These are phyloP conservation scores for Ectropis grisescens DNA, from an alignment of 1,140 invertebrate species.

Conservation along the genomic window DNA sequence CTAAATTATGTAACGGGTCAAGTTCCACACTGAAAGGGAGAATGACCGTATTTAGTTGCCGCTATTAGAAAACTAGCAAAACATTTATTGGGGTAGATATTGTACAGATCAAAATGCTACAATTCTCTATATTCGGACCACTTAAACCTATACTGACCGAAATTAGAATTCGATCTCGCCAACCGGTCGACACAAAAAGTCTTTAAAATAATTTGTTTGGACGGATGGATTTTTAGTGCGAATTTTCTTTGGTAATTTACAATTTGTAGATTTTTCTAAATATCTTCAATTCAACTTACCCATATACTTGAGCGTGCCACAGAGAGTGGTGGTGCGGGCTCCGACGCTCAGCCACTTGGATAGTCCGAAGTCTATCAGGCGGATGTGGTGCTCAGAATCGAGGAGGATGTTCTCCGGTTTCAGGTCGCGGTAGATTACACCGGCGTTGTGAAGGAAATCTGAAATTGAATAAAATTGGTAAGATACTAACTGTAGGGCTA, in stretches of 20 bases:
- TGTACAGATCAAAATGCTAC: no score
- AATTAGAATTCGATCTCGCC: no score
- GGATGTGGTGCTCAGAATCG: constrained; percentile 82
- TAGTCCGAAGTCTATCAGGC: constrained; percentile 93
- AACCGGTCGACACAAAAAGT: no score
- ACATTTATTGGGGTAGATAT: no score
- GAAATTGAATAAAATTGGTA: no score
- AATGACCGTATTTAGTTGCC: constrained; percentile 45
- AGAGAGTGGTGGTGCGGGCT: constrained; percentile 85
- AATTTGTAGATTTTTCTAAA: no score
- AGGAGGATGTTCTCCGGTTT: constrained; percentile 94
- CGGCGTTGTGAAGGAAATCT: constrained; percentile 94
- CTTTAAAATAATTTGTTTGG: no score
- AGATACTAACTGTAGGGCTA: constrained; percentile 12
- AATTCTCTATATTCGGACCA: not conserved
- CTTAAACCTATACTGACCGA: not conserved
- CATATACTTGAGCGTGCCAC: constrained; percentile 93
- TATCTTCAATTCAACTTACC: no score
- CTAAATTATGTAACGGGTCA: constrained; percentile 39
- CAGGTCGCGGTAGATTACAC: constrained; percentile 91
- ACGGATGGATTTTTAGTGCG: no score
- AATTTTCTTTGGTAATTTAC: no score
- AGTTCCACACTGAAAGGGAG: constrained; percentile 59
- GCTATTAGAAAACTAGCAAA: no score
- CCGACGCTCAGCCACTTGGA: constrained; percentile 89